These are phyloP conservation scores for Eupithecia insigniata DNA, from an alignment of 2,888 invertebrate genomes.

Conservation along the genomic window DNA sequence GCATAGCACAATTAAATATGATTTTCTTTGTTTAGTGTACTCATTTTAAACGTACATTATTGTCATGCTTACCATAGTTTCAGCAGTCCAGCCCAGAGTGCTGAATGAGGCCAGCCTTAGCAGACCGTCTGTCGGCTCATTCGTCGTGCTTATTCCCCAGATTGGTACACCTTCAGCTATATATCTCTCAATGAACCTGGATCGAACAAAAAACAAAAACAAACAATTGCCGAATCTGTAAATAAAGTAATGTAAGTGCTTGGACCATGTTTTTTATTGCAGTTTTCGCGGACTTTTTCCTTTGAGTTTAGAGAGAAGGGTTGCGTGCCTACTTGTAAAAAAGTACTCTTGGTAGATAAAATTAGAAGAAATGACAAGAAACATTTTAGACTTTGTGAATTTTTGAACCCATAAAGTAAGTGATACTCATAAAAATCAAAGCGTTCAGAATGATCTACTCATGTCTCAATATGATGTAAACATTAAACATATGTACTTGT, in stretches of 20 bases:
- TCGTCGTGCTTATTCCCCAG: conserved; percentile 94
- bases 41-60: too few species aligned
- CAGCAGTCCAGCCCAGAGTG: conserved; percentile 89
- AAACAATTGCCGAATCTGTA: not conserved
- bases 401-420: too few species aligned
- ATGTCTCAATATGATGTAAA: not conserved
- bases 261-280: not conserved
- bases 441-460: not conserved
- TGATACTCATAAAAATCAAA: not conserved
- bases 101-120: conserved; percentile 84
- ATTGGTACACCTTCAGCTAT: conserved; percentile 83
- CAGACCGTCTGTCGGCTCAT: conserved; percentile 89
- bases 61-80: conserved; percentile 65
- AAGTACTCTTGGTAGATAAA: too few species aligned
- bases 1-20: not conserved
- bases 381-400: too few species aligned
- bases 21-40: not conserved
- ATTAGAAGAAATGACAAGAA: too few species aligned
- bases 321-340: too few species aligned
- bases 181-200: conserved; percentile 90
- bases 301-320: too few species aligned
- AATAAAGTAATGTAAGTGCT: not conserved
- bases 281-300: not conserved
- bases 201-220: conserved; percentile 31
- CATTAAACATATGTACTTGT: too few species aligned